Base-by-base conservation (phyloP, 1,140 invertebrate species). In the Halesus radiatus region DNA sequence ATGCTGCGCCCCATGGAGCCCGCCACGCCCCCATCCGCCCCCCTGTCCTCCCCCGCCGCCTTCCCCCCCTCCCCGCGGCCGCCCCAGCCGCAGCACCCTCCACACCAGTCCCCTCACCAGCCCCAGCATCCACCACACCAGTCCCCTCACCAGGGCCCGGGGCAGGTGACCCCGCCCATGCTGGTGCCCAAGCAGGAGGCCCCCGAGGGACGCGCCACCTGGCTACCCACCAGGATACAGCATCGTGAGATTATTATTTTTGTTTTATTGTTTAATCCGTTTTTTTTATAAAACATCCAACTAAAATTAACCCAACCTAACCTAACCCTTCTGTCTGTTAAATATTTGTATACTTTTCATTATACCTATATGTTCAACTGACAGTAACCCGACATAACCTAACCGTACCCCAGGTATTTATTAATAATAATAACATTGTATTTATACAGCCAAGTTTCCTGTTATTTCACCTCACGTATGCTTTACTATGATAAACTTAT, bases 211-310 rank as follows among this genome's bases (percentile, higher is more conserved):
- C 85, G 89, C 54, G 86, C 89, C 56, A 90, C 90, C 85, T 92
- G 91, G 91, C 87, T 92, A 85, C 91, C 91, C 76, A 90, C 91
- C 85, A 86, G 90, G 87, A 91, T 92, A 88, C 88, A 90, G 84
- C 91, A 92, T 91, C 88, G 92, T 93, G 93, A 93, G 92, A 88
- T 88, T 50, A 23, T 56, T 68, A 20, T 45, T 45, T 20, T 68
- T n/a, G 16, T 37, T 32, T 18, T 37, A 32, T 88, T 88, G 87
- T 87, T 90, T 87, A 54, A 84, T 85, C 85, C 74, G 82, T 85
- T 86, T 86, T 4, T 45, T 10, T 45, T 37, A 6, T 4, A 7
- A 3, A 8, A 45, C 1, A 7, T 45, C 10, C 37, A 1, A 45
- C 10, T 13, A 45, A 45, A 8, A 10, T 45, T 45, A 45, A 45